phyloP scores from a whole-genome alignment of 2,113 vertebrate genomes.

The Stegostoma tigrinum region DNA sequence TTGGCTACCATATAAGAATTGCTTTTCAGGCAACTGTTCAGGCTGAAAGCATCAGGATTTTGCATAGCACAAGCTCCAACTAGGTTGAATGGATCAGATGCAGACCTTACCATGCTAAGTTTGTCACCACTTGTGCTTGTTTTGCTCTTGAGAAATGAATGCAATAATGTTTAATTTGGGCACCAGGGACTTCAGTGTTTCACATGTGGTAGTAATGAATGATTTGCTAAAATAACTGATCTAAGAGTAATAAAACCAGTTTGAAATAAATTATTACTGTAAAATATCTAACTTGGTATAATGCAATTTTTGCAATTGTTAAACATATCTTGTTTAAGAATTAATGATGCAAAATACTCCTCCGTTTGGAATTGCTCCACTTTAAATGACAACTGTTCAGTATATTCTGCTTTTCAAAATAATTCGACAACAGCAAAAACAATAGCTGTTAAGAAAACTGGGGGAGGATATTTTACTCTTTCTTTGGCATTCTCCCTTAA shows the following conservation, averaged over 20 bases:
- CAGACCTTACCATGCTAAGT: background rate
- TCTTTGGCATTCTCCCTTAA: constrained; percentile 39
- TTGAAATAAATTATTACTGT: constrained; percentile 1
- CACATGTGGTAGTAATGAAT: background rate
- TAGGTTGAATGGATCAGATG: background rate
- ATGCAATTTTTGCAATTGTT: background rate
- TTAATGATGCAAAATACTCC: background rate
- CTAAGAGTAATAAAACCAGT: background rate
- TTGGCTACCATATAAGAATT: background rate
- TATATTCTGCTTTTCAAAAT: background rate
- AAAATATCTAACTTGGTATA: background rate
- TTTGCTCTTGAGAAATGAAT: background rate
- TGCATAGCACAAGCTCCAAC: background rate
- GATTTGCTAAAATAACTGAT: background rate
- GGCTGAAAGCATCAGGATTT: background rate
- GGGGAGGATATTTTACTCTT: background rate
- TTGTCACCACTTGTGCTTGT: too few species aligned
- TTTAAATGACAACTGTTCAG: background rate
- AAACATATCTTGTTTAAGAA: background rate
- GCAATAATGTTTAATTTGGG: background rate
- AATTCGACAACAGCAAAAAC: background rate
- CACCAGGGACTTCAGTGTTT: background rate
- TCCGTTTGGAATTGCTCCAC: background rate
- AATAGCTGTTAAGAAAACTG: background rate
- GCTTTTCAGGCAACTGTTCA: background rate